phyloP scores from a whole-genome alignment of 2,113 vertebrate genomes.

The Calonectris borealis region DNA sequence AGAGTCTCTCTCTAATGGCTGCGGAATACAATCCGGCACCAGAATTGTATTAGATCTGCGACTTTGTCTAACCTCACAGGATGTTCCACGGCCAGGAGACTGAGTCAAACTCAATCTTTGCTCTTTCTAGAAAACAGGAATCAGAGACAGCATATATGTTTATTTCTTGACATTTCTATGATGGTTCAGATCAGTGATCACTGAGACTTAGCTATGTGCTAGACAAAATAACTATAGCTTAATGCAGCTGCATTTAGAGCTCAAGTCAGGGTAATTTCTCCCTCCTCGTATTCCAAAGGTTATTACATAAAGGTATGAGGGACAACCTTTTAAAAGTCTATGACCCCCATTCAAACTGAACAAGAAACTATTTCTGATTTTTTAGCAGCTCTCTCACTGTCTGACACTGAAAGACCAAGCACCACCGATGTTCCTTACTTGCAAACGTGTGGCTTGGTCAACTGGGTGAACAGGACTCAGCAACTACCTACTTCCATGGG shows the following conservation, averaged over 20 bases:
- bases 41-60: neutral
- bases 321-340: neutral
- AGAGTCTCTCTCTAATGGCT: neutral
- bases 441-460: neutral
- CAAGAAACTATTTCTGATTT: neutral
- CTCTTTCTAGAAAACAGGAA: conserved; percentile 60
- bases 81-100: neutral
- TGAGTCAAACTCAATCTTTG: neutral
- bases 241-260: neutral
- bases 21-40: neutral
- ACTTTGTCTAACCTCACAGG: neutral
- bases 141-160: neutral
- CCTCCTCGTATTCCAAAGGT: neutral
- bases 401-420: neutral
- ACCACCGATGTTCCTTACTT: neutral
- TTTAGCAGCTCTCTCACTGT: neutral
- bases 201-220: neutral
- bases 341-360: neutral
- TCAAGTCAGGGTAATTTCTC: neutral
- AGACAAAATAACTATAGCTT: neutral
- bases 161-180: neutral
- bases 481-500: neutral
- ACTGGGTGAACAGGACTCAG: neutral
- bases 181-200: neutral
- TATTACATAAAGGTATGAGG: neutral